Evolutionary conservation across 2,797 vertebrate genomes (phyloP), one percentile per base, ranked within the genome.

Genomic region (Peromyscus attwateri): DNA sequence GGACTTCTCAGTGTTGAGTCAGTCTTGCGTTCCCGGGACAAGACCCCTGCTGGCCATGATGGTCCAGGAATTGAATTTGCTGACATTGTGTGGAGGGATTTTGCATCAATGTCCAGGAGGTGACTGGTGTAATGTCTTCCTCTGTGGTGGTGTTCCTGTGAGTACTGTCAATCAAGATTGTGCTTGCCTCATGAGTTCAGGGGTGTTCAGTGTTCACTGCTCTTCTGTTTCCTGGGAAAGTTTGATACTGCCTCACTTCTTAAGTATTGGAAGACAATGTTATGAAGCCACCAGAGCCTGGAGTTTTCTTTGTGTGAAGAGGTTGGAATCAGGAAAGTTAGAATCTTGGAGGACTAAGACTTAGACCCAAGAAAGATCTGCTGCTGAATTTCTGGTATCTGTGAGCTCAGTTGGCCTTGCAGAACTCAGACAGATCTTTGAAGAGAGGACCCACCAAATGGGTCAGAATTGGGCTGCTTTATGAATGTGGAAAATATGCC

Each of bases 251-350:
- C 83, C 89, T 94, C 46, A 37, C 19, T 66, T 37, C 37, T 94
- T 89, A 66, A 83, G 37, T 55, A 34, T 89, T 83, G 43, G 43
- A 76, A 83, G 79, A 55, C 73, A 64, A 60, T 40, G 64, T 17
- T 49, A 17, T 71, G 40, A 91, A 37, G 73, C 43, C 46, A 3
- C 62, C 31, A 29, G 46, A 43, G 43, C 29, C 87, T 46, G 34
- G 64, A 73, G 23, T 71, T 88, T 88, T 80, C 70, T 76, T n/a
- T 94, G 46, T 89, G 34, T 57, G 55, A 81, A 73, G 14, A 95
- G 40, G 40, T 81, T 92, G 34, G 12, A 60, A 60, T 68, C 43
- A 49, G 40, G 66, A 92, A 76, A 89, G 16, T 25, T 60, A 83
- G 60, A 70, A 19, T 3, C 70, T 76, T 83, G 17, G 21, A 49